phyloP scores from a whole-genome alignment of 1,140 invertebrate genomes.

The Sycophaga agraensis region DNA sequence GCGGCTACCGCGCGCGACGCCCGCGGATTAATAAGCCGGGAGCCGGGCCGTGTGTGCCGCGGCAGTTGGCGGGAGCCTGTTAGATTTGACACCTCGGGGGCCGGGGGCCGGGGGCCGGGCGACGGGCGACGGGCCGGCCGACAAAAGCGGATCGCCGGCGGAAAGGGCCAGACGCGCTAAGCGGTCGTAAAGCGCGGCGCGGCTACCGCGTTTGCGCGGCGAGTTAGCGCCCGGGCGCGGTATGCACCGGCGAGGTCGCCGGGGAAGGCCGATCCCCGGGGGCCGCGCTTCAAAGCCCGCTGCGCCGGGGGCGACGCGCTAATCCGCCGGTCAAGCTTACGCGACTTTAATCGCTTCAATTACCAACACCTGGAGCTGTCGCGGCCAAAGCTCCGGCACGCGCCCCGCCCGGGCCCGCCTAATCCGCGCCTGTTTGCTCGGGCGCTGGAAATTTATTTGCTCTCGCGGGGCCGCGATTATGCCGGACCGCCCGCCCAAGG shows the following conservation, averaged over 20 bases:
- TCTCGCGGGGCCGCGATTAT: background rate
- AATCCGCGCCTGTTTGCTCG: constrained; percentile 27
- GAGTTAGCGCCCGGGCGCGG: no score
- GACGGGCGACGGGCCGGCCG: no score
- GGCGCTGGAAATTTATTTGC: constrained; percentile 3
- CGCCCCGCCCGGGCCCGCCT: background rate
- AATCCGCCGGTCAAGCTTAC: constrained; percentile 40
- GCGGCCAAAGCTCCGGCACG: constrained; percentile 3
- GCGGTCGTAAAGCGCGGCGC: no score
- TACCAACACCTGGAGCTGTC: constrained; percentile 48
- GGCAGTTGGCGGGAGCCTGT: constrained; percentile 55
- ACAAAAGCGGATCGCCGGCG: no score
- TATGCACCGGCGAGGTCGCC: no score
- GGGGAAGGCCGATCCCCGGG: no score
- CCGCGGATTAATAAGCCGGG: constrained; percentile 9
- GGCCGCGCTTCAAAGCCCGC: no score
- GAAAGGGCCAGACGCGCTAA: no score
- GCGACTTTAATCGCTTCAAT: constrained; percentile 47
- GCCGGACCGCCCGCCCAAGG: no score
- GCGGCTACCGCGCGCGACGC: background rate
- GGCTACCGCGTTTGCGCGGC: no score
- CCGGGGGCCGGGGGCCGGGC: no score
- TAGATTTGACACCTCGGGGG: constrained; percentile 53
- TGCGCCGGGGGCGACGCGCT: no score
- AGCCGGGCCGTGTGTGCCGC: constrained; percentile 50